These are phyloP conservation scores for Diachrysia chrysitis DNA, from an alignment of 2,888 invertebrate species.

Conservation along the genomic window DNA sequence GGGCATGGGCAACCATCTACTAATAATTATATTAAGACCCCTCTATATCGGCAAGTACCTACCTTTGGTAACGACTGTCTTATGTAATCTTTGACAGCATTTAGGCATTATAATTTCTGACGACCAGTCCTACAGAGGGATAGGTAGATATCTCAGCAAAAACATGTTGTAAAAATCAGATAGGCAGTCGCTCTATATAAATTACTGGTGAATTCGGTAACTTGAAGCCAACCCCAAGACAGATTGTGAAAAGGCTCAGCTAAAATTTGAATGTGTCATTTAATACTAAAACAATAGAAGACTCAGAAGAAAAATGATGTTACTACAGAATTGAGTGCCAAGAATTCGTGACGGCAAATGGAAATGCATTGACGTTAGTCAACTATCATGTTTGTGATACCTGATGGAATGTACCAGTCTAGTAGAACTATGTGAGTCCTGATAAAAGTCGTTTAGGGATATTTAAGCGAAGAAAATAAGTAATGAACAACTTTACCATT, in stretches of 20 bases:
- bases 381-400: constrained; percentile 34
- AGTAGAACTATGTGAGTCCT: background rate
- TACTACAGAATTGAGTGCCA: constrained; percentile 55
- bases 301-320: too few species aligned
- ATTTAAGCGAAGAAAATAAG: background rate
- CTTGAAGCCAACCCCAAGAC: background rate
- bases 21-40: background rate
- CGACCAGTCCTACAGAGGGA: background rate
- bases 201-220: too few species aligned
- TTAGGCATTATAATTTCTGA: background rate
- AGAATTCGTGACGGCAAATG: constrained; percentile 45
- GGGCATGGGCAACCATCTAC: background rate
- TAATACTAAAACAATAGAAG: constrained; percentile 45
- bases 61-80: background rate
- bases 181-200: too few species aligned
- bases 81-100: background rate
- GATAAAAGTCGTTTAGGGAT: background rate
- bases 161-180: too few species aligned
- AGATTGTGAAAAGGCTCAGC: background rate
- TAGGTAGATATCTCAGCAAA: too few species aligned
- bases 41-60: background rate
- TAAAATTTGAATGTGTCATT: constrained; percentile 31
- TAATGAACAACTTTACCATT: too few species aligned
- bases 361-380: constrained; percentile 49
- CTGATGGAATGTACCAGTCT: background rate